Evolutionary conservation across 2,113 vertebrate genomes (phyloP).

Genomic region (Cebidichthys violaceus): DNA sequence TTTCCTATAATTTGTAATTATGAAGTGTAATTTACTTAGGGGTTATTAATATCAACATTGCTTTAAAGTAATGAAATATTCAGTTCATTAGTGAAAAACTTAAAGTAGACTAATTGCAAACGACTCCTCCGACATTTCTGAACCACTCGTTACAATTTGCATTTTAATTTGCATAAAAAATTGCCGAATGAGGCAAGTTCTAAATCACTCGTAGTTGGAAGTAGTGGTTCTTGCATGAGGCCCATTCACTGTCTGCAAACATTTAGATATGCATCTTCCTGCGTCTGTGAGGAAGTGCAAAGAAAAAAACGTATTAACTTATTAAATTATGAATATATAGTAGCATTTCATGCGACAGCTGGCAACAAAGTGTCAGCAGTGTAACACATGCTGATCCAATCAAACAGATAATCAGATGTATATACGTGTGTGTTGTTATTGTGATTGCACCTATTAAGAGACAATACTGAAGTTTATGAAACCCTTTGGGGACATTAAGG

Average conservation of each 20-base stretch:
- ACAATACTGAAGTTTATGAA: slow-evolving; percentile 13
- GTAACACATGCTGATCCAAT: slow-evolving; percentile 9
- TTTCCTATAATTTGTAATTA: too few species aligned
- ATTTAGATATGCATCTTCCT: neutral
- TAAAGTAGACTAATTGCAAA: too few species aligned
- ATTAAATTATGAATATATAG: neutral
- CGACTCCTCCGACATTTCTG: too few species aligned
- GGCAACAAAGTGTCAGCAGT: neutral
- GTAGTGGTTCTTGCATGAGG: too few species aligned
- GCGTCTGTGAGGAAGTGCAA: neutral
- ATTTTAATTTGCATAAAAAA: too few species aligned
- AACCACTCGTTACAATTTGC: too few species aligned
- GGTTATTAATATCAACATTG: too few species aligned
- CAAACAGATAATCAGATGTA: slow-evolving; percentile 6
- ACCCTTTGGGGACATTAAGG: neutral
- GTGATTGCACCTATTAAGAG: slow-evolving; percentile 42
- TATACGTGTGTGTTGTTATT: neutral
- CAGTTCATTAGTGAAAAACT: too few species aligned
- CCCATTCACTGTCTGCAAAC: neutral
- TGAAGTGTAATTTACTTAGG: too few species aligned
- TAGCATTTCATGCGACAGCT: slow-evolving; percentile 20
- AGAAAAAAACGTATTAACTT: neutral
- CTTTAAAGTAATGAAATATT: too few species aligned
- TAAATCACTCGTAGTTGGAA: too few species aligned
- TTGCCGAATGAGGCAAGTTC: too few species aligned